phyloP scores from a whole-genome alignment of 2,113 vertebrate genomes.

The Machaerirhynchus nigripectus region DNA sequence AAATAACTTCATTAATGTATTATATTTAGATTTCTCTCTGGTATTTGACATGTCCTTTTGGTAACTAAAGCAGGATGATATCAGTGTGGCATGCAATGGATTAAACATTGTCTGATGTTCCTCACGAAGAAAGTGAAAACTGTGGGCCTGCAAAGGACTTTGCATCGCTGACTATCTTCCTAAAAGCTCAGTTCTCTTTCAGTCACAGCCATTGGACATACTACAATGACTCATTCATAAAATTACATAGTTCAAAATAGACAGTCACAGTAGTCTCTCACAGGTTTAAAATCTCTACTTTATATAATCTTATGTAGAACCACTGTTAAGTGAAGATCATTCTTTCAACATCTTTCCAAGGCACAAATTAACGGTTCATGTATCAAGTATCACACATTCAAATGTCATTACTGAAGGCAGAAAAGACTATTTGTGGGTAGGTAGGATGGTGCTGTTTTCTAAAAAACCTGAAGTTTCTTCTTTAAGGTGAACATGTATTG shows the following conservation, averaged over 20 bases:
- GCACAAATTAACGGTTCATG: not conserved
- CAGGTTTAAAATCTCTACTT: not conserved
- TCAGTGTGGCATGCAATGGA: not conserved
- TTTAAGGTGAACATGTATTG: not conserved
- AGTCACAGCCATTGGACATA: not conserved
- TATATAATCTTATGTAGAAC: not conserved
- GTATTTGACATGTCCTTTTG: not conserved
- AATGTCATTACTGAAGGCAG: conserved; percentile 24
- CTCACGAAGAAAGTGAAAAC: not conserved
- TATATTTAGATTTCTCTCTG: not conserved
- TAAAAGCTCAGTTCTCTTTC: not conserved
- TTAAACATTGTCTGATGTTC: not conserved
- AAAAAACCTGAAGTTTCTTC: not conserved
- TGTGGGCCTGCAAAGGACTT: not conserved
- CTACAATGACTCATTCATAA: not conserved
- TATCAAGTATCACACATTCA: not conserved
- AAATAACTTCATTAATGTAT: not conserved
- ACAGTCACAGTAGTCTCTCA: not conserved
- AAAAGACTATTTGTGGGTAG: not conserved
- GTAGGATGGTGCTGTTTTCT: not conserved
- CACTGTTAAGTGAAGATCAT: not conserved
- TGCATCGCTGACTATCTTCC: not conserved
- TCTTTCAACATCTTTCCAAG: conserved; percentile 22
- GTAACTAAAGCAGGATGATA: not conserved
- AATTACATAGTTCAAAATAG: not conserved